Conservation (phyloP, 2,797 vertebrate species). For the Anas flavirostris region DNA sequence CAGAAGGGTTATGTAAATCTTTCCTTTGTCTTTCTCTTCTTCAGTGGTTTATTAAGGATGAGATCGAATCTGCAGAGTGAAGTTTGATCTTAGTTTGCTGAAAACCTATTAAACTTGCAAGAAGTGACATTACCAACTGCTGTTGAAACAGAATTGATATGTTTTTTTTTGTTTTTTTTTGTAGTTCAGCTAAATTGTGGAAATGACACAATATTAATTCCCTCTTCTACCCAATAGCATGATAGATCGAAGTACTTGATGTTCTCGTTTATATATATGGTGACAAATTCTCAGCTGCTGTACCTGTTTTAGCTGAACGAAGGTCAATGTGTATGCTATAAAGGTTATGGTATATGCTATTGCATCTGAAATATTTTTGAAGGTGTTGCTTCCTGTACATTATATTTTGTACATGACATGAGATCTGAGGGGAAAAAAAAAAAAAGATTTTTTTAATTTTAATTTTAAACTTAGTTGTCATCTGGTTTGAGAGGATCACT, state of each 20-base stretch:
- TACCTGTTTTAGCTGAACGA: background rate
- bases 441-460: background rate
- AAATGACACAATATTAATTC: background rate
- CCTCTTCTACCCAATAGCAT: background rate
- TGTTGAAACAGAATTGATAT: background rate
- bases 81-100: background rate
- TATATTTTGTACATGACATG: background rate
- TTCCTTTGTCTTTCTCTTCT: background rate
- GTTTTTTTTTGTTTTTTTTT: background rate
- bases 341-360: background rate
- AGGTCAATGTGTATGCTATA: background rate
- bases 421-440: background rate
- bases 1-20: background rate
- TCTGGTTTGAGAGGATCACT: background rate
- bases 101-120: slow-evolving; percentile 8
- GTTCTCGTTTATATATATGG: background rate
- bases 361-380: background rate
- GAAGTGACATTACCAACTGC: background rate
- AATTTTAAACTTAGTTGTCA: background rate
- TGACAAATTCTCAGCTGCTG: background rate
- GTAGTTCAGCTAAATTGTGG: background rate
- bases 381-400: background rate
- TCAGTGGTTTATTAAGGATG: background rate
- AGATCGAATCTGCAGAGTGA: background rate
- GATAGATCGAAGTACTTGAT: background rate